Base-by-base conservation (phyloP, 2,888 invertebrate species). In the Calliopum simillimum region DNA sequence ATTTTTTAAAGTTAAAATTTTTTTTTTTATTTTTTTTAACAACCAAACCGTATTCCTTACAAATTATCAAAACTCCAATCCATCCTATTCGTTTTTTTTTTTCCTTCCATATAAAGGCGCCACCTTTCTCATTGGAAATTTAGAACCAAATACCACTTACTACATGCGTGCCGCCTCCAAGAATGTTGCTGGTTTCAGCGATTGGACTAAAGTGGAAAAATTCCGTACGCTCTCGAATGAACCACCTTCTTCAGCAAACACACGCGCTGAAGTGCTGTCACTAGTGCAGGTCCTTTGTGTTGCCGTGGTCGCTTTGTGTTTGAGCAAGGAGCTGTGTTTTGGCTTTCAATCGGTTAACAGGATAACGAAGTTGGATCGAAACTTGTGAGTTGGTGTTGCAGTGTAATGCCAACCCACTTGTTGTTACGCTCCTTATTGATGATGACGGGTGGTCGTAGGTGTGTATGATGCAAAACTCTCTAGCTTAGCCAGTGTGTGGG, bases 121-220 rank as follows among this genome's bases (percentile, higher is more conserved):
- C 70, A 87, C 86, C 65, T 89, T 89, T 78, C 81, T 87, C 4
- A 79, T 90, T 53, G 84, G 82, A 16, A 84, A 87, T 64, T 81
- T 90, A 53, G 81, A 85, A 23, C 84, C 86, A 41, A 86, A 88
- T 74, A 89, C 89, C 2, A 86, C 85, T 44, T 90, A 90, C 77
- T 84, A 88, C 70, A 85, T 89, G 71, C 83, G 88, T 64, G 89
- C 88, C 1, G 89, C 90, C 43, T 87, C 89, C 2, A 86, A 85
- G 68, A 90, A 90, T 78, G 81, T 85, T 21, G 90, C 89, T 12
- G 89, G 90, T n/a, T 81, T 87, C 67, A 86, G 86, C 73, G 85
- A 86, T 74, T 86, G 80, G 75, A 85, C 85, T 49, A 81, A 77
- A 62, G 83, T 84, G 59, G 82, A 82, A 73, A 81, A 81, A 72